phyloP scores from a whole-genome alignment of 2,797 vertebrate species.

The Lagorchestes hirsutus region DNA sequence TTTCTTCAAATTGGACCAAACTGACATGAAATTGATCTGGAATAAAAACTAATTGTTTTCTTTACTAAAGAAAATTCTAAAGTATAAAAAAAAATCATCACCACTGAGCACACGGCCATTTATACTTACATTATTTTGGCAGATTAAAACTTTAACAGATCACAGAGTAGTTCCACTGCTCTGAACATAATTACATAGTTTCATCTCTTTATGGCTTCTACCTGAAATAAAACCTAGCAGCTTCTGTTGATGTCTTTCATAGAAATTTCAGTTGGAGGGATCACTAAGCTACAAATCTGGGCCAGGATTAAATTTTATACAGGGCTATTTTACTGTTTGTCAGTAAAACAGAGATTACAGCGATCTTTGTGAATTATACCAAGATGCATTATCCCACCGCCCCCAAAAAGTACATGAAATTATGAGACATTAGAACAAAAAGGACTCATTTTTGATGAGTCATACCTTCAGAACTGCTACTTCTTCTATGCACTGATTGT shows the following conservation, averaged over 20 bases:
- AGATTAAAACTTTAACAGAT: slow-evolving; percentile 20
- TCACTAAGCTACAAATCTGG: neutral
- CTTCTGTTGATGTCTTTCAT: slow-evolving; percentile 10
- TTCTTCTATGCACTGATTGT: neutral
- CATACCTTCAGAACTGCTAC: neutral
- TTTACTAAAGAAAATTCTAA: neutral
- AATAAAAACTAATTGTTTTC: slow-evolving; percentile 12
- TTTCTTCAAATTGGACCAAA: slow-evolving; percentile 18
- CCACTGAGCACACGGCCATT: neutral
- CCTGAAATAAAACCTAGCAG: slow-evolving; percentile 43
- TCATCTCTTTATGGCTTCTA: slow-evolving; percentile 21
- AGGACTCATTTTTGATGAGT: neutral
- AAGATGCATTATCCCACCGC: neutral
- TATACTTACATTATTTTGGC: slow-evolving; percentile 45
- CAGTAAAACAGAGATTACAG: neutral
- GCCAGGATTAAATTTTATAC: slow-evolving; percentile 17
- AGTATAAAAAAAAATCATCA: neutral
- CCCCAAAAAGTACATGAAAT: neutral
- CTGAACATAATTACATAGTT: slow-evolving; percentile 54
- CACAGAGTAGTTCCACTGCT: slow-evolving; percentile 38
- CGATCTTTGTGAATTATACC: slow-evolving; percentile 20
- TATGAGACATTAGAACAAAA: neutral
- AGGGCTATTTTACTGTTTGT: neutral
- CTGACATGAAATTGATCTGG: slow-evolving; percentile 19
- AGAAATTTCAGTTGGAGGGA: slow-evolving; percentile 25